Percentiles rank a stretch among this genome's conserved stretches.
Conservation (phyloP, 1,140 invertebrate species). For the Hypothenemus hampei region DNA sequence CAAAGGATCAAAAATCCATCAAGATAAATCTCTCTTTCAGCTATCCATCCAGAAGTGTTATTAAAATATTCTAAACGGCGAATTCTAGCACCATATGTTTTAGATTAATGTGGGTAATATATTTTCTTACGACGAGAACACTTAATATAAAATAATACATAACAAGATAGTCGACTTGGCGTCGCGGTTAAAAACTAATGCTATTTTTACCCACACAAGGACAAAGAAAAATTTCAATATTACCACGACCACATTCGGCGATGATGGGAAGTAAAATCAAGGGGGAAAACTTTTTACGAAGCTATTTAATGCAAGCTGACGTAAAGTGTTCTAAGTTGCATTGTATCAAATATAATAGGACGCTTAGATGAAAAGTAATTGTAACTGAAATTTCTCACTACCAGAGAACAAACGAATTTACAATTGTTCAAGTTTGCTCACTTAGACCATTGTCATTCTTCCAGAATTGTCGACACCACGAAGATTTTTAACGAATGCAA, state of each 20-base stretch:
- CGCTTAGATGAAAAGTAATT: constrained; percentile 11
- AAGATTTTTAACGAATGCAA: too few relatives aligned
- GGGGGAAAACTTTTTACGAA: constrained; percentile 9
- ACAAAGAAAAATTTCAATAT: background rate
- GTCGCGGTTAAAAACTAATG: background rate
- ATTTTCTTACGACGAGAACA: background rate
- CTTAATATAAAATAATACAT: background rate
- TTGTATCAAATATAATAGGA: constrained; percentile 16
- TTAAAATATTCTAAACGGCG: constrained; percentile 2
- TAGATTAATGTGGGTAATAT: background rate
- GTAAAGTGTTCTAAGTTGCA: constrained; percentile 10
- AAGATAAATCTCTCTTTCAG: background rate
- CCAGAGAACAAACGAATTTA: constrained; percentile 10
- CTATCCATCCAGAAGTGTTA: background rate
- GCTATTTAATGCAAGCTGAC: constrained; percentile 17
- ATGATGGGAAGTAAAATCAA: background rate
- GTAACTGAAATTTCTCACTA: constrained; percentile 8
- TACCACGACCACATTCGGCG: background rate
- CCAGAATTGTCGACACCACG: too few relatives aligned
- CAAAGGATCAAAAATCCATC: background rate
- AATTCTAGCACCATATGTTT: background rate
- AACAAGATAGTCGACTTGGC: background rate
- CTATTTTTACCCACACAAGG: too few relatives aligned
- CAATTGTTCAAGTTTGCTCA: constrained; percentile 18
- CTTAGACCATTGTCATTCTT: constrained; percentile 10